Evolutionary conservation across 2,888 invertebrate genomes (phyloP).

Genomic region (Parelbella ahira): DNA sequence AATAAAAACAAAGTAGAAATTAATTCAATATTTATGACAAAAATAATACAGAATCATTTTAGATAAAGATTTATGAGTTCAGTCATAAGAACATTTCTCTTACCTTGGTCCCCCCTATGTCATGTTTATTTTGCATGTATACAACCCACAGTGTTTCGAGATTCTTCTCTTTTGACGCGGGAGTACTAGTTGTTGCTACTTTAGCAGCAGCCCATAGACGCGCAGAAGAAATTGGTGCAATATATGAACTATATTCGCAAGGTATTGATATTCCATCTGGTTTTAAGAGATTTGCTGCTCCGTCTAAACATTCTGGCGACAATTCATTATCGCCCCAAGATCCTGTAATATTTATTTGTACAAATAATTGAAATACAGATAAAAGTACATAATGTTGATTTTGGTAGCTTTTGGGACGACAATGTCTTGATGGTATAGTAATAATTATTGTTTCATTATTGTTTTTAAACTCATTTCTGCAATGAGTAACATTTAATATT

Average conservation of each 20-base stretch:
- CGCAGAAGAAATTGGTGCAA: conserved; percentile 95
- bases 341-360: too few species aligned
- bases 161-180: conserved; percentile 52
- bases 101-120: conserved; percentile 85
- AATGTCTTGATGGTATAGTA: too few species aligned
- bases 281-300: conserved; percentile 92
- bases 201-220: conserved; percentile 90
- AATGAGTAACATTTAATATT: too few species aligned
- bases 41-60: too few species aligned
- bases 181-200: conserved; percentile 41
- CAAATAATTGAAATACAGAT: too few species aligned
- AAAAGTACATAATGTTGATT: too few species aligned
- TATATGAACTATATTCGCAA: conserved; percentile 89
- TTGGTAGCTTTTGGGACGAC: too few species aligned
- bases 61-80: too few species aligned
- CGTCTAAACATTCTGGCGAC: conserved; percentile 98
- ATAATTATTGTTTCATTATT: too few species aligned
- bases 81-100: too few species aligned
- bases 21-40: not conserved
- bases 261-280: conserved; percentile 96
- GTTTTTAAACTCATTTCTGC: too few species aligned
- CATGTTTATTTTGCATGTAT: conserved; percentile 91
- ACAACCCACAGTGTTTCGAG: conserved; percentile 96
- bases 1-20: conserved; percentile 31
- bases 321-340: conserved; percentile 99